Conservation (phyloP, 2,113 vertebrate species). For the Nothobranchius kuhntae region DNA sequence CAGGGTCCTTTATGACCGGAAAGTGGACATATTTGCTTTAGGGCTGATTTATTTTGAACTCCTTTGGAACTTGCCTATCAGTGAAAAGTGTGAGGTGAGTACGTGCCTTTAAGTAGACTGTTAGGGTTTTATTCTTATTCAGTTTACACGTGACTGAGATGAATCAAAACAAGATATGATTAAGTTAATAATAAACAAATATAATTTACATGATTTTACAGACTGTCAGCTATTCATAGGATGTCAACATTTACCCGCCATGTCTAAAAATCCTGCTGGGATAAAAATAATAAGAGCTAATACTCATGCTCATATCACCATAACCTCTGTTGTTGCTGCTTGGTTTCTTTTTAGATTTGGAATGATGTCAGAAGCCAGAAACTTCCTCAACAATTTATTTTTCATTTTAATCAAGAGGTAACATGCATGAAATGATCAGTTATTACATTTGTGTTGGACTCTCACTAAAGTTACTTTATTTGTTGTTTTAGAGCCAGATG, state of each 20-base stretch:
- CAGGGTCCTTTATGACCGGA: conserved; percentile 72
- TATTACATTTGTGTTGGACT: neutral
- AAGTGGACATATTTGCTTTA: conserved; percentile 89
- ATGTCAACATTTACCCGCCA: too few species aligned
- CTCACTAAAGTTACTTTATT: neutral
- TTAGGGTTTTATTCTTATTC: too few species aligned
- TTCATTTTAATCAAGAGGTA: conserved; percentile 66
- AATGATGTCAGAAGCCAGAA: conserved; percentile 27
- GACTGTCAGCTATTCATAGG: neutral
- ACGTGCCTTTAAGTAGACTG: too few species aligned
- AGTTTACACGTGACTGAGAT: too few species aligned
- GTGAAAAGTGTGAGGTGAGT: conserved; percentile 60
- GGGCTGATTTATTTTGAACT: conserved; percentile 89
- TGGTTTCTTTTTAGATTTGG: conserved; percentile 63
- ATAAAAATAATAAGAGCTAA: neutral
- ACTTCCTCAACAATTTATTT: conserved; percentile 58
- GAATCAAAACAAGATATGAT: too few species aligned
- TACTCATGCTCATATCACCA: neutral
- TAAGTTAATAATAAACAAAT: too few species aligned
- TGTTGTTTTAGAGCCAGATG: conserved; percentile 57
- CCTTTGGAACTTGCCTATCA: conserved; percentile 54
- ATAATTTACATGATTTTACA: too few species aligned
- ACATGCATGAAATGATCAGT: neutral
- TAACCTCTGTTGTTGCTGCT: neutral
- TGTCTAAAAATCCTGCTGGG: too few species aligned